phyloP scores from a whole-genome alignment of 2,113 vertebrate genomes.

The Neopipo cinnamomea region DNA sequence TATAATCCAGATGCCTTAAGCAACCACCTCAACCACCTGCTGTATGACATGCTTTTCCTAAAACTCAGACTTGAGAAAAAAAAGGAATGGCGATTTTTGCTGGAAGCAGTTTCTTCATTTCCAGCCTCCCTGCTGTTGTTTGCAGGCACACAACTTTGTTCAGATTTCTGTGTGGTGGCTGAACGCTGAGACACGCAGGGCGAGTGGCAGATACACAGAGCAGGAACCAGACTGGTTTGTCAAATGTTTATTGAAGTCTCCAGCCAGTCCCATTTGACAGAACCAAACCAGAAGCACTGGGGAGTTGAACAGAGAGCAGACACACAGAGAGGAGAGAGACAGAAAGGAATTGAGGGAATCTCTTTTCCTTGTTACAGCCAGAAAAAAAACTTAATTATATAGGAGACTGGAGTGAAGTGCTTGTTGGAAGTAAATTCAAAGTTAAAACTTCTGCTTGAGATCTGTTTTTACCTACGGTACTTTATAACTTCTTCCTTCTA shows the following conservation, averaged over 20 bases:
- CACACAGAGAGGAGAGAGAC: not conserved
- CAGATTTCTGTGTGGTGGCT: not conserved
- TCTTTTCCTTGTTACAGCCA: not conserved
- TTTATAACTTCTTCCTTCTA: constrained; percentile 69
- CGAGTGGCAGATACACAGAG: not conserved
- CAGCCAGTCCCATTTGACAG: not conserved
- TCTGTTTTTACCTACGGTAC: not conserved
- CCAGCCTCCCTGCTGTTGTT: not conserved
- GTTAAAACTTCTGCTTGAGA: constrained; percentile 43
- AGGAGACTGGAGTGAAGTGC: constrained; percentile 35
- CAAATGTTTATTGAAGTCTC: not conserved
- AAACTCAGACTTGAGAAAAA: not conserved
- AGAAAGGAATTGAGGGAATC: not conserved
- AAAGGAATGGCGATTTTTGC: not conserved
- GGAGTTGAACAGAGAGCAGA: not conserved
- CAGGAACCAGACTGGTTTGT: not conserved
- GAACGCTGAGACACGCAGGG: not conserved
- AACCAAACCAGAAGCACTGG: not conserved
- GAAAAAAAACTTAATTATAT: constrained; percentile 11
- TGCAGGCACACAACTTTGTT: not conserved
- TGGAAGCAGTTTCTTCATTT: not conserved
- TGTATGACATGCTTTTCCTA: not conserved
- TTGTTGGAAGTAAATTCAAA: constrained; percentile 46
- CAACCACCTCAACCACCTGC: not conserved
- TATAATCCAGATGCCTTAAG: not conserved